Conservation (phyloP, 2,113 vertebrate species). For the Eclectus roratus region DNA sequence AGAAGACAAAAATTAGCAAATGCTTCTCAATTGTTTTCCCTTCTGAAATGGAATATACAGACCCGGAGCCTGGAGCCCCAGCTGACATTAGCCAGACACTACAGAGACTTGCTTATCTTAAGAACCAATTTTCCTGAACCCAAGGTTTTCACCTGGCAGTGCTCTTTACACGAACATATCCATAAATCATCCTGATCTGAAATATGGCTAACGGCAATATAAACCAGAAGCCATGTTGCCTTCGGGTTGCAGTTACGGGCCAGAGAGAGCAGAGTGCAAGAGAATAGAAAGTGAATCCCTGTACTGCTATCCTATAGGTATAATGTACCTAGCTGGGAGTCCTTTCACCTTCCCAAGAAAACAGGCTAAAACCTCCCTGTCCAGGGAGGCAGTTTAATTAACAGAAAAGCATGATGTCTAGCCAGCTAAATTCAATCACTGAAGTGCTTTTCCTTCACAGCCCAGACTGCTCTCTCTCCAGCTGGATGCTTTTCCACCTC, state of each 20-base stretch:
- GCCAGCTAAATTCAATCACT: conserved; percentile 28
- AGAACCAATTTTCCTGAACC: neutral
- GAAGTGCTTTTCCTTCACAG: neutral
- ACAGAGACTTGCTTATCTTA: neutral
- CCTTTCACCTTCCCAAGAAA: neutral
- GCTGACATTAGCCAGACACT: neutral
- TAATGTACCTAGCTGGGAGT: neutral
- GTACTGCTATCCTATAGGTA: accelerated
- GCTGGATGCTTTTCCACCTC: neutral
- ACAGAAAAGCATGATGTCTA: neutral
- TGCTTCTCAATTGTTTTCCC: neutral
- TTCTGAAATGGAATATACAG: neutral
- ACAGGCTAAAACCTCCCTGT: neutral
- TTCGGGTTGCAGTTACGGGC: neutral
- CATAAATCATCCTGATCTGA: neutral
- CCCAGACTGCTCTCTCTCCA: neutral
- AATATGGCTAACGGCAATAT: neutral
- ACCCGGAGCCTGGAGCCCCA: neutral
- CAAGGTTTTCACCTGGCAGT: neutral
- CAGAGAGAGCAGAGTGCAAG: neutral
- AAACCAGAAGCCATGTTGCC: neutral
- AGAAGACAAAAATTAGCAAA: neutral
- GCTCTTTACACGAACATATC: neutral
- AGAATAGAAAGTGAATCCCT: neutral
- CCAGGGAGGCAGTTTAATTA: conserved; percentile 10